phyloP scores from a whole-genome alignment of 2,888 invertebrate genomes.

The Buathra laborator region DNA sequence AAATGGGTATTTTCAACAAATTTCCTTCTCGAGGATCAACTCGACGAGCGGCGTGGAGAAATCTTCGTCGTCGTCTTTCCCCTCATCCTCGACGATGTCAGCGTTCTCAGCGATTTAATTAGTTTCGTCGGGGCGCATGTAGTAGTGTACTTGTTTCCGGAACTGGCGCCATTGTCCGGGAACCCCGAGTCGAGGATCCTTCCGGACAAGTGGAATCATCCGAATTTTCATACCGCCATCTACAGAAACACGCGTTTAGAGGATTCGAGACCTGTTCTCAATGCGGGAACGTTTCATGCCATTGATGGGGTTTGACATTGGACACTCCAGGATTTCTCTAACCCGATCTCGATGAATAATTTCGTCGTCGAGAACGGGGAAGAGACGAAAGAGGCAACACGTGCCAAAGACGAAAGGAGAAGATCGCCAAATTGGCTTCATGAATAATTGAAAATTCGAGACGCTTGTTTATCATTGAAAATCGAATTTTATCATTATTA shows the following conservation, averaged over 20 bases:
- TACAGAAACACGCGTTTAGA: constrained; percentile 17
- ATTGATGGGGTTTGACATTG: constrained; percentile 19
- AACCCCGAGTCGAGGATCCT: constrained; percentile 23
- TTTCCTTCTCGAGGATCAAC: background rate
- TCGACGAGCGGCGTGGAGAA: constrained; percentile 17
- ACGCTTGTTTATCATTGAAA: too few relatives aligned
- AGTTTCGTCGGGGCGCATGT: constrained; percentile 37
- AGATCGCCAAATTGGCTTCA: too few relatives aligned
- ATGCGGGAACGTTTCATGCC: background rate
- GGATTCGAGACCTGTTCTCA: background rate
- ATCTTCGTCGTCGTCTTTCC: constrained; percentile 42
- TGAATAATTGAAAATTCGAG: too few relatives aligned
- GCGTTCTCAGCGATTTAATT: constrained; percentile 54
- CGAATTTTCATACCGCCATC: constrained; percentile 51
- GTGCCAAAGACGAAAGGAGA: too few relatives aligned
- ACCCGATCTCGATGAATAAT: too few relatives aligned
- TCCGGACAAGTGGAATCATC: constrained; percentile 17
- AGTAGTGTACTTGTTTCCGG: constrained; percentile 27
- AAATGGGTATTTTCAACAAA: too few relatives aligned
- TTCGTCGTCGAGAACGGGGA: too few relatives aligned
- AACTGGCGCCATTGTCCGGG: constrained; percentile 44
- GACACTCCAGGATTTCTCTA: background rate
- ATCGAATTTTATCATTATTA: too few relatives aligned
- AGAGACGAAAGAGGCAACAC: too few relatives aligned
- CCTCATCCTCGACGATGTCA: background rate